Base-by-base conservation (phyloP, 2,113 vertebrate genomes). In the Anoplopoma fimbria region DNA sequence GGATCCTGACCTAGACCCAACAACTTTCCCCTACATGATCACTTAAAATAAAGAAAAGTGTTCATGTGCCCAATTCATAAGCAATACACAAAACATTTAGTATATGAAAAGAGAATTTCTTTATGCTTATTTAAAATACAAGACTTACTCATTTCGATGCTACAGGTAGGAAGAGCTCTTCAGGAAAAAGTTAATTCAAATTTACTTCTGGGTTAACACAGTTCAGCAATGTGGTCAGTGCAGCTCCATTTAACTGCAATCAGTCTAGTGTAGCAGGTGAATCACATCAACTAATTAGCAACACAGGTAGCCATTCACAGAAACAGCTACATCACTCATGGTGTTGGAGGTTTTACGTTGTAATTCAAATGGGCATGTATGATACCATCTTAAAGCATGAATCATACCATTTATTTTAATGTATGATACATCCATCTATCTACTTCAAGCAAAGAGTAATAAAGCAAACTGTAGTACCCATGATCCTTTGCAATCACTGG, bases 401-500 rank as follows among this genome's bases (percentile, higher is more conserved):
- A 36, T 15, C 17, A 40, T 6, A 40, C 6, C 3, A 19, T 51
- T 53, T 23, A 25, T 17, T 53, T 53, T 65, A 23, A 65, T 51
- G 19, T 76, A 29, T 3, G 12, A 42, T n/a, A 53, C n/a, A 2
- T 38, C 0, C 2, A 7, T 9, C 19, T 27, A 49, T 62, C 23
- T 63, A 2, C 8, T 31, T 25, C 12, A 25, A 68, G 4, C 4
- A 7, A 1, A 12, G 19, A 31, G 13, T 34, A 29, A 29, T 51
- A 23, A 51, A 42, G 19, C 36, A 49, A 53, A 45, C 3, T 33
- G 15, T 3, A 62, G 0, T 75, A 27, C 69, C 45, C 76, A 79
- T 69, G 55, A 79, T 74, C 15, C 75, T 68, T 74, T 84, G 75
- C 34, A 53, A 10, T 3, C 23, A 45, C 19, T n/a, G 6, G 6